phyloP scores from a whole-genome alignment of 1,140 invertebrate genomes.

The Leptinotarsa texana region DNA sequence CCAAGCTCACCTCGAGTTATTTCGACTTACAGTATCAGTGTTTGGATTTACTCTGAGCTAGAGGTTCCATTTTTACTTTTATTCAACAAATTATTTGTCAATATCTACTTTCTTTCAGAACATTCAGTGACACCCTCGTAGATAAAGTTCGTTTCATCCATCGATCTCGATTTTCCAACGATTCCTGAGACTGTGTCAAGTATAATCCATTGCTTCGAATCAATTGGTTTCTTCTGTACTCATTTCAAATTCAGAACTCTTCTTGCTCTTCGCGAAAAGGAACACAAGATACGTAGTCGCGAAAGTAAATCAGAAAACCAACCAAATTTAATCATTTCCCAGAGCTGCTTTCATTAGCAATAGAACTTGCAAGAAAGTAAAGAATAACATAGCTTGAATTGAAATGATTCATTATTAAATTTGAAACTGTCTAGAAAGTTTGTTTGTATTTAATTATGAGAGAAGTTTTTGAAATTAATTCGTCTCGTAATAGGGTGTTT shows the following conservation, averaged over 20 bases:
- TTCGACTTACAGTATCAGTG: too few relatives aligned
- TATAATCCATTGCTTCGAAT: constrained; percentile 21
- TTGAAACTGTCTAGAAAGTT: constrained; percentile 33
- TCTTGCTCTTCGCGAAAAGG: constrained; percentile 18
- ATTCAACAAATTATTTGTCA: too few relatives aligned
- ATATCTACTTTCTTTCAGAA: too few relatives aligned
- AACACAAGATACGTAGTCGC: constrained; percentile 7
- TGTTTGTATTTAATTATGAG: constrained; percentile 36
- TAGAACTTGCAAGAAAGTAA: constrained; percentile 42
- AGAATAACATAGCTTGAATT: constrained; percentile 32
- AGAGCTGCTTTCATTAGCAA: constrained; percentile 45
- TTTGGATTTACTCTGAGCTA: too few relatives aligned
- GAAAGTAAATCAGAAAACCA: constrained; percentile 35
- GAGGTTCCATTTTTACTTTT: too few relatives aligned
- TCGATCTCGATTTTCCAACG: constrained; percentile 20
- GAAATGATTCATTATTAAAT: constrained; percentile 34
- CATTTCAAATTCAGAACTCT: neutral
- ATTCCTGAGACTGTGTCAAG: constrained; percentile 18
- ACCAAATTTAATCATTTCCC: constrained; percentile 46
- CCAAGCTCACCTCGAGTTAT: too few relatives aligned
- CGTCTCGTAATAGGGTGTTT: constrained; percentile 31
- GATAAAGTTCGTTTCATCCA: constrained; percentile 6
- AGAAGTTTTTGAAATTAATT: constrained; percentile 35
- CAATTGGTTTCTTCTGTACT: constrained; percentile 27
- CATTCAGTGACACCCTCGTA: neutral